Base-by-base conservation (phyloP, 2,888 invertebrate genomes). In the Chalcis sispes region DNA sequence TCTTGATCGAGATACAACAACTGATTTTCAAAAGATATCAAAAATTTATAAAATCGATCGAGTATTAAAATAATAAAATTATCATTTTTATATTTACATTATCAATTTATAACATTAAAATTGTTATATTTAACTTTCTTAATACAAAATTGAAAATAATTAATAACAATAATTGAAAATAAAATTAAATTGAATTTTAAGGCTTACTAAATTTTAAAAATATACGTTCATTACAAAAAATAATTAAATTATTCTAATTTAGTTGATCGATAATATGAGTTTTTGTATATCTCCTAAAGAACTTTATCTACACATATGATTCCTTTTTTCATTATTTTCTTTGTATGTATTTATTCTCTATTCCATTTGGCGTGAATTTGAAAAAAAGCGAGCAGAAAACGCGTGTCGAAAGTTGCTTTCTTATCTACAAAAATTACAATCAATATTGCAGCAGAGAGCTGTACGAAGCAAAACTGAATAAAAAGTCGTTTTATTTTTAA, bases 381-480 rank as follows among this genome's bases (percentile, higher is more conserved):
- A 59, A 18, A 73, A n/a, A 73, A 59, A 66, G 42, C 52, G 66
- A 59, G 23, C 58, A 66, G 52, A 4, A 42, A 59, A 48, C 56
- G n/a, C 56, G 27, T 46, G 58, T 13, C 29, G 23, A 32, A 59
- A 3, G 18, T 59, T 59, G 25, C 15, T 48, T 56, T 62, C 69
- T 79, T 82, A 82, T 84, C 82, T 84, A 82, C 83, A 83, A 82
- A 85, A 83, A 85, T 80, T 82, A 84, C 82, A 83, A 82, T 82
- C 80, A 81, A 81, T 81, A 78, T 77, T 77, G 79, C 54, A 75
- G 32, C 32, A 32, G 42, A 32, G 42, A 76, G 56, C 71, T 75
- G 69, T 77, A 74, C 50, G 42, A 72, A 62, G 64, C 8, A 54
- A 72, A 78, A 72, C 62, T 50, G 58, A 66, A 72, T 25, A 1